Conservation (phyloP, 2,888 invertebrate species). For the Chrysomela aeneicollis region DNA sequence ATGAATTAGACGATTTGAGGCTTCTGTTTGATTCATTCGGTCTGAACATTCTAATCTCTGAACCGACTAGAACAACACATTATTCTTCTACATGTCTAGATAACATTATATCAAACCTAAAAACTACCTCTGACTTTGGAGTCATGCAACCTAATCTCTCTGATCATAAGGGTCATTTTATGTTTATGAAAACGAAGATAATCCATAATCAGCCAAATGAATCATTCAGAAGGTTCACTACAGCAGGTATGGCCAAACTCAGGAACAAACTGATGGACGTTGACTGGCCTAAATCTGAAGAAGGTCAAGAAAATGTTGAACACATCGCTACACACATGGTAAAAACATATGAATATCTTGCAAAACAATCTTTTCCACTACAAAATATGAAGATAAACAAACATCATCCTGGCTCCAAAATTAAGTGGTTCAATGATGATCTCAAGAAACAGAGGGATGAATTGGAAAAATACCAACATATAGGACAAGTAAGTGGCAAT, state of each 20-base stretch:
- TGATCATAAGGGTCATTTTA: background rate
- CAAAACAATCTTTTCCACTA: constrained; percentile 1
- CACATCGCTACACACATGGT: constrained; percentile 11
- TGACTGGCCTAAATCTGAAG: constrained; percentile 2
- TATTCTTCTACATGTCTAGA: background rate
- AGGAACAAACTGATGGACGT: constrained; percentile 9
- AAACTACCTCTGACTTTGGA: background rate
- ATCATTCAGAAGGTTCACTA: constrained; percentile 14
- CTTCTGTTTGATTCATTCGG: constrained; percentile 7
- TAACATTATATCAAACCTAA: background rate
- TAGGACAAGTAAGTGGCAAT: background rate
- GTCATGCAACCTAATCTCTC: constrained; percentile 1
- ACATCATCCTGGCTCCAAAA: background rate
- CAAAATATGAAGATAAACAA: background rate
- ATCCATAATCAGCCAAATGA: background rate
- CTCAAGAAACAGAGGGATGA: constrained; percentile 4
- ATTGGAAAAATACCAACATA: constrained; percentile 1
- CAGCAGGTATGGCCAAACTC: constrained; percentile 14
- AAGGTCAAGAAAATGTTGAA: constrained; percentile 1
- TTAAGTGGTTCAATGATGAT: constrained; percentile 14
- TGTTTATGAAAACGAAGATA: constrained; percentile 1
- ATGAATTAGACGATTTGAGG: background rate
- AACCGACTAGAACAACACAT: background rate
- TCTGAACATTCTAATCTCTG: constrained; percentile 1
- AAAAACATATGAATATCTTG: constrained; percentile 9